Conservation (phyloP, 37 sponge, comb jelly and placozoan genomes). For the Dysidea cf. avara region DNA sequence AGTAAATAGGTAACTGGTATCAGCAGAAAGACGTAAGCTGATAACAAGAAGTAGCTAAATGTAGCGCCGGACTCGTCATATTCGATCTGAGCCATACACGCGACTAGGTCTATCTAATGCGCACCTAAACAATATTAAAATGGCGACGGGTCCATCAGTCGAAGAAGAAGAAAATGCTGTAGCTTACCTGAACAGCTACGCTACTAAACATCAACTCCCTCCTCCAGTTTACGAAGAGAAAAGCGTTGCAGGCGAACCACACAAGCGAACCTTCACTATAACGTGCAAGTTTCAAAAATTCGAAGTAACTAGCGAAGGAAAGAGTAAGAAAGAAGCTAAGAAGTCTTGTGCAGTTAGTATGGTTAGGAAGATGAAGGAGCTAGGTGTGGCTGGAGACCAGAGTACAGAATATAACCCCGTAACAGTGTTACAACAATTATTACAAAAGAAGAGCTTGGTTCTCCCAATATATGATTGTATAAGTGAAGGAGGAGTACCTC, state of each 20-base stretch:
- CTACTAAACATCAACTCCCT: too few species aligned
- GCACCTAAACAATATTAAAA: background rate
- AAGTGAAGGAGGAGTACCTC: slow-evolving; percentile 6
- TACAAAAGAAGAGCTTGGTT: slow-evolving; percentile 21
- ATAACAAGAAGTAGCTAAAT: slow-evolving; percentile 83
- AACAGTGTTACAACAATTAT: slow-evolving; percentile 8
- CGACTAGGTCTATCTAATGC: slow-evolving; percentile 5
- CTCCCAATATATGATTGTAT: slow-evolving; percentile 2
- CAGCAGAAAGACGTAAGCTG: slow-evolving; percentile 72
- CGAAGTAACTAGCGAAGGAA: slow-evolving; percentile 4
- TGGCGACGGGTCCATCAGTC: too few species aligned
- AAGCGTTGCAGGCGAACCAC: too few species aligned
- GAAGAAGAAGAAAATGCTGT: too few species aligned
- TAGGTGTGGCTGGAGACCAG: background rate
- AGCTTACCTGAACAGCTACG: too few species aligned
- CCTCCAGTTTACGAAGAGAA: too few species aligned
- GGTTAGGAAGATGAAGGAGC: background rate
- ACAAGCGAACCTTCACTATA: slow-evolving; percentile 9
- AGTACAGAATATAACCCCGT: background rate
- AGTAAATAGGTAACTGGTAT: slow-evolving; percentile 85
- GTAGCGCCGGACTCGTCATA: slow-evolving; percentile 90
- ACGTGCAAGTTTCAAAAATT: slow-evolving; percentile 9
- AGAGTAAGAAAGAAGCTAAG: slow-evolving; percentile 21
- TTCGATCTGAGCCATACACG: slow-evolving; percentile 58
- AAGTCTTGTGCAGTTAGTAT: slow-evolving; percentile 10